phyloP scores from a whole-genome alignment of 2,113 vertebrate species.

The Chamaea fasciata region DNA sequence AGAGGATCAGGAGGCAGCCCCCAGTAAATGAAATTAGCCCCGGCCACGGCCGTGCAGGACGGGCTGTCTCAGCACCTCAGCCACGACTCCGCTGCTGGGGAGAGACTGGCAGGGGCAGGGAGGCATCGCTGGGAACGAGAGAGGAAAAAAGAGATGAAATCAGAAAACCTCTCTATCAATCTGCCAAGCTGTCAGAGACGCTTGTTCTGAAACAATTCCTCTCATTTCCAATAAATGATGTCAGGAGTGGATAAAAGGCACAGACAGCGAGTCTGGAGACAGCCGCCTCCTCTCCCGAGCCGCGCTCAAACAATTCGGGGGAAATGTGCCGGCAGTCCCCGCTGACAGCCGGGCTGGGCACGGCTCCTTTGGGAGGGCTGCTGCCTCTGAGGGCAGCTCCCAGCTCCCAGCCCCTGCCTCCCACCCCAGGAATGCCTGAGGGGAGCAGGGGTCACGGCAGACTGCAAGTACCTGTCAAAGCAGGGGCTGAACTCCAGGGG shows the following conservation, averaged over 20 bases:
- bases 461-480: neutral
- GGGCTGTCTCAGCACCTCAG: neutral
- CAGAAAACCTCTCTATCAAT: constrained; percentile 57
- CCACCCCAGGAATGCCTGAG: neutral
- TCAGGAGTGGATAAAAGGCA: constrained; percentile 30
- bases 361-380: neutral
- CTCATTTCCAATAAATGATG: constrained; percentile 36
- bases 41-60: neutral
- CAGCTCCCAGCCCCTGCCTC: neutral
- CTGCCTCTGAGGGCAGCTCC: neutral
- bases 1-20: neutral
- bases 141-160: neutral
- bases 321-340: neutral
- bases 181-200: constrained; percentile 48
- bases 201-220: constrained; percentile 47
- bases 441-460: neutral
- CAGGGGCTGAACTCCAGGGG: neutral
- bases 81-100: neutral
- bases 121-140: neutral
- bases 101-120: neutral
- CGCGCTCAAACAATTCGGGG: neutral
- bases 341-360: neutral
- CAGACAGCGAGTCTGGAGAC: constrained; percentile 37
- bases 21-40: neutral
- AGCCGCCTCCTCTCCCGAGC: neutral